Percentiles rank a stretch among this genome's conserved stretches.
These are phyloP conservation scores for Drosophila neotestacea DNA, from an alignment of 2,888 invertebrate genomes.

Conservation along the genomic window DNA sequence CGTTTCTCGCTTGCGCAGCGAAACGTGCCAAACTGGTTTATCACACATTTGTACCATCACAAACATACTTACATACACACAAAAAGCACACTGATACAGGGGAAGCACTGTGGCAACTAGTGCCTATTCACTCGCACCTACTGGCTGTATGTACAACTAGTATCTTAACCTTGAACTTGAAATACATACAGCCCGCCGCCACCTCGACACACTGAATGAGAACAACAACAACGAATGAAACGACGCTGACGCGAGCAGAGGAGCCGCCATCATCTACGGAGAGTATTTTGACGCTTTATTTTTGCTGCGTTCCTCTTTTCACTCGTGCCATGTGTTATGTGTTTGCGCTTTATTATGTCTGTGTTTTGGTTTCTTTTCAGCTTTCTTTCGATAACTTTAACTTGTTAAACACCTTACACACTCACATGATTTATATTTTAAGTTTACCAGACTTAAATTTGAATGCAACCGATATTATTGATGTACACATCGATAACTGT, in stretches of 20 bases:
- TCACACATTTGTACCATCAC: constrained; percentile 45
- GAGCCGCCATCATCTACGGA: constrained; percentile 33
- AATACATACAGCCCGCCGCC: constrained; percentile 68
- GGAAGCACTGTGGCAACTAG: constrained; percentile 43
- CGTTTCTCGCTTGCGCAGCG: constrained; percentile 64
- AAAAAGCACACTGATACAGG: constrained; percentile 47
- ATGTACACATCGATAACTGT: background rate
- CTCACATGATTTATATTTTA: background rate
- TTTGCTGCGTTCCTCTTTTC: constrained; percentile 43
- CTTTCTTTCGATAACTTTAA: background rate
- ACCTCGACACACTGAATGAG: constrained; percentile 71
- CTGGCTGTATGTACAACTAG: constrained; percentile 76
- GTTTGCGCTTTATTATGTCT: constrained; percentile 46
- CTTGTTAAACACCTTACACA: background rate
- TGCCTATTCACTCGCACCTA: constrained; percentile 55
- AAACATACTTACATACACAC: constrained; percentile 13
- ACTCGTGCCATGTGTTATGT: constrained; percentile 52
- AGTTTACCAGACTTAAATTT: background rate
- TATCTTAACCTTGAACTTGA: constrained; percentile 85
- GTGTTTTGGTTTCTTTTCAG: constrained; percentile 21
- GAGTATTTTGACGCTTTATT: constrained; percentile 42
- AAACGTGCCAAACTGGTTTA: constrained; percentile 80
- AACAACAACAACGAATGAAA: constrained; percentile 29
- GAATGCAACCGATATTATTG: background rate
- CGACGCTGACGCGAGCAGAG: constrained; percentile 39